These are phyloP conservation scores for Drosophila hamatofila DNA, from an alignment of 2,888 invertebrate genomes.

Conservation along the genomic window DNA sequence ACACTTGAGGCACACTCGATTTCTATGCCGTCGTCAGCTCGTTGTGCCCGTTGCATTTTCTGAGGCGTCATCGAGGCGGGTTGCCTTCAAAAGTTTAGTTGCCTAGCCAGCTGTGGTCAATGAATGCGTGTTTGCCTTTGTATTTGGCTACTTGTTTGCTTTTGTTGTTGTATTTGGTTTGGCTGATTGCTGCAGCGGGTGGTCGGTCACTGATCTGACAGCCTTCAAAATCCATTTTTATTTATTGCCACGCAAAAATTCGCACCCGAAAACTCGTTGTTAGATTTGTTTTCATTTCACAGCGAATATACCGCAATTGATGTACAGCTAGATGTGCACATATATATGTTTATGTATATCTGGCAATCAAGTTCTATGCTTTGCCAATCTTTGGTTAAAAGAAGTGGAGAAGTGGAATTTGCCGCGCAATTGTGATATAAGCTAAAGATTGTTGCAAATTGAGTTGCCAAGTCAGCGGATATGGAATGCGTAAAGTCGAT, in stretches of 20 bases:
- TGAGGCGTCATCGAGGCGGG: slow-evolving; percentile 21
- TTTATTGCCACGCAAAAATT: slow-evolving; percentile 65
- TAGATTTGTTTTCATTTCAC: neutral
- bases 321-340: slow-evolving; percentile 26
- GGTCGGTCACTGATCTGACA: slow-evolving; percentile 15
- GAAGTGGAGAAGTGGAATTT: slow-evolving; percentile 37
- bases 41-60: slow-evolving; percentile 35
- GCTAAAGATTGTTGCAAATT: slow-evolving; percentile 25
- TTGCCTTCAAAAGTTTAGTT: slow-evolving; percentile 43
- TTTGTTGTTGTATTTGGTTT: slow-evolving; percentile 1
- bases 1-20: slow-evolving; percentile 28
- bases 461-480: slow-evolving; percentile 14
- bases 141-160: slow-evolving; percentile 9
- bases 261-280: slow-evolving; percentile 38
- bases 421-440: slow-evolving; percentile 39
- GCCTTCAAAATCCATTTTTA: slow-evolving; percentile 61
- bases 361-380: slow-evolving; percentile 62
- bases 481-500: slow-evolving; percentile 23
- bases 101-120: slow-evolving; percentile 39
- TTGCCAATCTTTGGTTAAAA: slow-evolving; percentile 40
- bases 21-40: slow-evolving; percentile 39
- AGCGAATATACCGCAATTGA: slow-evolving; percentile 32
- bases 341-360: slow-evolving; percentile 38
- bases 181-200: slow-evolving; percentile 18
- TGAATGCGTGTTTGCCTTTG: slow-evolving; percentile 39